Evolutionary conservation across 2,888 invertebrate genomes (phyloP).

Genomic region (Ectobius pallidus): DNA sequence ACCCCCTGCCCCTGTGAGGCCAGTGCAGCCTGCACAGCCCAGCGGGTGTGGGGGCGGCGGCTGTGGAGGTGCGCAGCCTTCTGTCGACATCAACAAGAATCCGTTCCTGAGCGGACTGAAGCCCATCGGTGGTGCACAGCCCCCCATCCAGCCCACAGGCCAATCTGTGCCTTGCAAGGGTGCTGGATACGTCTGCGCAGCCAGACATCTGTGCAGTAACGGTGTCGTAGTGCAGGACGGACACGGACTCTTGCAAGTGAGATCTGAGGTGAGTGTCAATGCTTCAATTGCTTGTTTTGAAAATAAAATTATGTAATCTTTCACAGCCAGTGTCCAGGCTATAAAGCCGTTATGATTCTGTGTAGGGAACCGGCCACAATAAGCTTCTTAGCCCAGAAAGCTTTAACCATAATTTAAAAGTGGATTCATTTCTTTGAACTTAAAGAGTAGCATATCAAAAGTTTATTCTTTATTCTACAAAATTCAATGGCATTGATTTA

Average conservation of each 20-base stretch:
- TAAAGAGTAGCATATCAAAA: too few species aligned
- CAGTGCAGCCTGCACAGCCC: background rate
- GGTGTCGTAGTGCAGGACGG: constrained; percentile 57
- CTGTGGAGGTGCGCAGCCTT: background rate
- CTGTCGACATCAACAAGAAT: constrained; percentile 2
- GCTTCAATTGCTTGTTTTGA: too few species aligned
- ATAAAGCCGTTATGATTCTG: too few species aligned
- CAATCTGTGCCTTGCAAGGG: constrained; percentile 64
- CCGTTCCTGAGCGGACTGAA: constrained; percentile 15
- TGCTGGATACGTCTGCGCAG: constrained; percentile 65
- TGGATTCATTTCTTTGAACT: too few species aligned
- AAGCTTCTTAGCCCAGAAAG: too few species aligned
- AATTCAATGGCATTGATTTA: too few species aligned
- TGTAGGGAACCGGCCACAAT: too few species aligned
- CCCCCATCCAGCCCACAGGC: constrained; percentile 48
- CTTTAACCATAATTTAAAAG: too few species aligned
- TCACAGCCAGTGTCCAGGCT: too few species aligned
- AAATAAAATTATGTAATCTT: too few species aligned
- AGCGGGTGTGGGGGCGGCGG: background rate
- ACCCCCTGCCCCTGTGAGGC: background rate
- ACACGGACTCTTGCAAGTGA: background rate
- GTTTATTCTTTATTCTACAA: too few species aligned
- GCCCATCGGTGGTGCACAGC: background rate
- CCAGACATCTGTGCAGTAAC: constrained; percentile 64
- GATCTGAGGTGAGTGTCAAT: background rate